These are phyloP conservation scores for Aepyceros melampus DNA, from an alignment of 2,113 vertebrate genomes.

Conservation along the genomic window DNA sequence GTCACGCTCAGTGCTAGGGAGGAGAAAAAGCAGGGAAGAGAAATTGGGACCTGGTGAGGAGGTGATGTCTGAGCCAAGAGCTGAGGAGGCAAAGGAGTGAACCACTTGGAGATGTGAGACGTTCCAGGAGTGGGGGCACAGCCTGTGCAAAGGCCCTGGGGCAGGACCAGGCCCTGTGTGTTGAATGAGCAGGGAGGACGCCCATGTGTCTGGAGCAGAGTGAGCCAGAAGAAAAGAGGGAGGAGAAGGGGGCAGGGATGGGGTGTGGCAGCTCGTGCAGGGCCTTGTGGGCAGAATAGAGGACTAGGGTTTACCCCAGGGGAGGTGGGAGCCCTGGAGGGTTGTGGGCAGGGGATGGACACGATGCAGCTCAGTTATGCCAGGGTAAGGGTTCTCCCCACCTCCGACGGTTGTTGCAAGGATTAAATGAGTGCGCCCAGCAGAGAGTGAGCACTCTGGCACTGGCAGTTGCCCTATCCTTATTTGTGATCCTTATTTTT, in stretches of 20 bases:
- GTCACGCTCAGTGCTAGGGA: too few species aligned
- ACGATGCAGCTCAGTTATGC: rapidly evolving
- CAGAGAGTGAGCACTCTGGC: not conserved
- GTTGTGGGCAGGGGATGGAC: not conserved
- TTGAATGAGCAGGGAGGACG: rapidly evolving
- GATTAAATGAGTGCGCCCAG: not conserved
- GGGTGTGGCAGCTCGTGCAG: rapidly evolving
- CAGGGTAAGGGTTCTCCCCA: rapidly evolving
- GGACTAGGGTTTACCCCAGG: not conserved
- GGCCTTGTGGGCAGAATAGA: not conserved
- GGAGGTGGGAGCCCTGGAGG: not conserved
- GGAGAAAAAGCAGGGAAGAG: not conserved
- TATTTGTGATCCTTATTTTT: not conserved
- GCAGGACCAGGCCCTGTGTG: rapidly evolving
- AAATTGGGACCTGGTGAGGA: not conserved
- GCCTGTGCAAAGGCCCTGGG: slow-evolving; percentile 6
- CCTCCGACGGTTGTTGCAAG: too few species aligned
- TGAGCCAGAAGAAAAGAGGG: rapidly evolving
- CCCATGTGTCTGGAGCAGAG: not conserved
- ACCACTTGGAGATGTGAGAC: not conserved
- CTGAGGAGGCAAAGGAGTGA: not conserved
- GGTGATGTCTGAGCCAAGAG: not conserved
- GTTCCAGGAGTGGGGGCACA: not conserved
- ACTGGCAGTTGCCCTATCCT: too few species aligned
- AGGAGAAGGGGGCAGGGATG: not conserved